Conservation (phyloP, 2,113 vertebrate genomes). For the Tyrannus savana region DNA sequence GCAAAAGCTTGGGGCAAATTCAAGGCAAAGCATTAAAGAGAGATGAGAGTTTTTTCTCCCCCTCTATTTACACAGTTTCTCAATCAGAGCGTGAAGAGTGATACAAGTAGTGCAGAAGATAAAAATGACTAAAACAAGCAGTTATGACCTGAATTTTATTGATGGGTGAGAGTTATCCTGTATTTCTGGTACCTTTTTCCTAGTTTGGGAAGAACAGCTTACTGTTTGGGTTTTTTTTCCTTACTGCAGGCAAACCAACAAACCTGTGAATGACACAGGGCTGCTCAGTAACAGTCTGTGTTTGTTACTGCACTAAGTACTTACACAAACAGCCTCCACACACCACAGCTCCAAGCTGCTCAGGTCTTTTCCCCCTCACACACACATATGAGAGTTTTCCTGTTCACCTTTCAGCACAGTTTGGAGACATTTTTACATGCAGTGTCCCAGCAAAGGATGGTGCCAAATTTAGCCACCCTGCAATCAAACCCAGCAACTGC, state of each 20-base stretch:
- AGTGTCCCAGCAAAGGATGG: neutral
- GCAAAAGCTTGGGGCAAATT: neutral
- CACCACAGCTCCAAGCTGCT: neutral
- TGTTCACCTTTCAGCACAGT: neutral
- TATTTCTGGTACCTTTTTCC: neutral
- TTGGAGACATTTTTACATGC: neutral
- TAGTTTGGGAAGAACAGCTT: neutral
- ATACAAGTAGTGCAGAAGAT: rapidly evolving
- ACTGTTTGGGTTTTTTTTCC: neutral
- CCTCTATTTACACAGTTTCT: neutral
- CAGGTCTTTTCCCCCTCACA: neutral
- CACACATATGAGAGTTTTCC: neutral
- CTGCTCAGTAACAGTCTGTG: neutral
- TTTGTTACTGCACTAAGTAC: neutral
- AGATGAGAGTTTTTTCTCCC: neutral
- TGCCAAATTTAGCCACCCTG: neutral
- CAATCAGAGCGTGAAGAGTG: neutral
- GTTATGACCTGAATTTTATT: neutral
- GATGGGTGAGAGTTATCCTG: neutral
- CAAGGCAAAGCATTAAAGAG: neutral
- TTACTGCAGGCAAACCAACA: neutral
- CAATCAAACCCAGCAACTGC: neutral
- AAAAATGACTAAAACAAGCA: neutral
- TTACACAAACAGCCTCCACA: neutral
- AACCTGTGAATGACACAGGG: neutral